Percentiles rank a stretch among this genome's conserved stretches.
Conservation (phyloP, 2,888 invertebrate species). For the Amiota communis region DNA sequence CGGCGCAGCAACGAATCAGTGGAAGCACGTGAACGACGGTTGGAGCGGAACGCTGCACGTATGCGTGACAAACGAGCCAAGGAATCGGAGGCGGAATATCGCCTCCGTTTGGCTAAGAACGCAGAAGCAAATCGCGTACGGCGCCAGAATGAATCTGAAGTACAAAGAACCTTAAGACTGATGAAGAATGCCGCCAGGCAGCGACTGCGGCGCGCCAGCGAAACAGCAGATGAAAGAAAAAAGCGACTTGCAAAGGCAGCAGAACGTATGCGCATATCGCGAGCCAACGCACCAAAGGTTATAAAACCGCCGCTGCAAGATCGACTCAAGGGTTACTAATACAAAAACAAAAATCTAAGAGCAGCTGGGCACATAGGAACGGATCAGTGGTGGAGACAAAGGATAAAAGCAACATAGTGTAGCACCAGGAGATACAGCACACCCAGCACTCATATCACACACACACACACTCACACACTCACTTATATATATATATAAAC, state of each 20-base stretch:
- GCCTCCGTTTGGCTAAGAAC: slow-evolving; percentile 71
- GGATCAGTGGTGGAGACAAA: slow-evolving; percentile 11
- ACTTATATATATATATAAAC: slow-evolving; percentile 13
- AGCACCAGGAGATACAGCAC: background rate
- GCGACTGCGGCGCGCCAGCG: slow-evolving; percentile 71
- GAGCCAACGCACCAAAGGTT: slow-evolving; percentile 72
- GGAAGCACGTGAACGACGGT: slow-evolving; percentile 70
- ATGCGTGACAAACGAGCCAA: slow-evolving; percentile 73
- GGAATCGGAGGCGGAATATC: slow-evolving; percentile 71
- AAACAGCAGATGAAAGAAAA: slow-evolving; percentile 70
- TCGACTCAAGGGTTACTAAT: slow-evolving; percentile 71
- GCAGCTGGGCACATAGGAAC: slow-evolving; percentile 14
- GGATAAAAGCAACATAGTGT: background rate
- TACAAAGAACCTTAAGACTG: slow-evolving; percentile 73
- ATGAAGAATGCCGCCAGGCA: slow-evolving; percentile 73
- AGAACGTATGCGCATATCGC: slow-evolving; percentile 70
- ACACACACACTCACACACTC: slow-evolving; percentile 26
- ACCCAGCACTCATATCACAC: slow-evolving; percentile 19
- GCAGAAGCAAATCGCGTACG: slow-evolving; percentile 73
- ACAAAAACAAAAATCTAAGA: slow-evolving; percentile 1
- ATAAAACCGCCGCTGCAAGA: slow-evolving; percentile 72
- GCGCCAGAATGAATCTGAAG: slow-evolving; percentile 73
- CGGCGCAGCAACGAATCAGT: slow-evolving; percentile 73
- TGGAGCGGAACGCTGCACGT: slow-evolving; percentile 72
- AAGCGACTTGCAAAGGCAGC: slow-evolving; percentile 72